Conservation (phyloP, 1,140 invertebrate genomes). For the Mercenaria mercenaria region DNA sequence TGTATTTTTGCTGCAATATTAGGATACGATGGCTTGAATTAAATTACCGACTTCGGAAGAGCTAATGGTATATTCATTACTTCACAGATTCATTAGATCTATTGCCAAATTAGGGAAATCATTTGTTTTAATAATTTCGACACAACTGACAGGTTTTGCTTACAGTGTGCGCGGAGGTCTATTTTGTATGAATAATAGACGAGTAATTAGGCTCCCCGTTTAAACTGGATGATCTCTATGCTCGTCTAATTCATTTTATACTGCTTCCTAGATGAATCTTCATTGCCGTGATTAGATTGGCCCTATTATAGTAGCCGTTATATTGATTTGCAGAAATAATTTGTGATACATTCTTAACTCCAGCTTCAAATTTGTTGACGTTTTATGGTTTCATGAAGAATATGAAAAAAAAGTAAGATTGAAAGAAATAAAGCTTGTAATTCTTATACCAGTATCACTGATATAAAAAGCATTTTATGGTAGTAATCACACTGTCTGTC, state of each 20-base stretch:
- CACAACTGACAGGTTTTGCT: constrained; percentile 57
- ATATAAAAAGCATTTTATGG: too few relatives aligned
- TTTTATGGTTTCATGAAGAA: too few relatives aligned
- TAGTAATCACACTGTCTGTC: too few relatives aligned
- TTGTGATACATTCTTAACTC: neutral
- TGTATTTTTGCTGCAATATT: constrained; percentile 41
- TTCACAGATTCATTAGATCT: constrained; percentile 62
- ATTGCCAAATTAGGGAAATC: constrained; percentile 62
- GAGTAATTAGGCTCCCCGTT: constrained; percentile 55
- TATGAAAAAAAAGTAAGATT: too few relatives aligned
- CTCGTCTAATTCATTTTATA: constrained; percentile 62
- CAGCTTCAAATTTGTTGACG: too few relatives aligned
- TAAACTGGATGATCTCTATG: constrained; percentile 43
- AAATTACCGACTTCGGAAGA: constrained; percentile 42
- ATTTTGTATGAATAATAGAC: constrained; percentile 59
- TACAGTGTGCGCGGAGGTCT: constrained; percentile 28
- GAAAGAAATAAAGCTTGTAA: too few relatives aligned
- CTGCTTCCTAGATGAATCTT: constrained; percentile 45
- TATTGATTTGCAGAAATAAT: constrained; percentile 40
- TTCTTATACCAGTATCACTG: too few relatives aligned
- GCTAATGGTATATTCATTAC: constrained; percentile 56
- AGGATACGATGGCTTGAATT: constrained; percentile 41
- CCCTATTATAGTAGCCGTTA: constrained; percentile 35
- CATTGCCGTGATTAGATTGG: constrained; percentile 51
- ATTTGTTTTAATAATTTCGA: constrained; percentile 67